Percentiles rank a stretch among this genome's conserved stretches.
These are phyloP conservation scores for Lanius collurio DNA, from an alignment of 2,113 vertebrate genomes.

Conservation along the genomic window DNA sequence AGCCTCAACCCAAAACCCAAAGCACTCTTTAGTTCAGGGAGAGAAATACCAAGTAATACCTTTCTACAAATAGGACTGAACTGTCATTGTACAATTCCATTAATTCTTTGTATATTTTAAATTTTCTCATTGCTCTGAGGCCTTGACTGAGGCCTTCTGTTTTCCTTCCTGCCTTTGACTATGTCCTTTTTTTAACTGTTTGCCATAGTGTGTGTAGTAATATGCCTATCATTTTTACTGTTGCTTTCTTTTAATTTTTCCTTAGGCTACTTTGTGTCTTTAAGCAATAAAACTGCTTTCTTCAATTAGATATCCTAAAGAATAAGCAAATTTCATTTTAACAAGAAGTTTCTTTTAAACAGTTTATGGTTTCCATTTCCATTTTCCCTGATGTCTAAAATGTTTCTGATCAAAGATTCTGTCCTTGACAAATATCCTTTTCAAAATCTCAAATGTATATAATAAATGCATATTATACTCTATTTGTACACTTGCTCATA, in stretches of 20 bases:
- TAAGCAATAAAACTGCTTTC: not conserved
- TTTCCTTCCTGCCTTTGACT: not conserved
- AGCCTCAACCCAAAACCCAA: not conserved
- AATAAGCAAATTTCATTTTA: not conserved
- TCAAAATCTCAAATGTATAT: not conserved
- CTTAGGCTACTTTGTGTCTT: not conserved
- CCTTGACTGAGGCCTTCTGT: not conserved
- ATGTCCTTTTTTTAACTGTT: not conserved
- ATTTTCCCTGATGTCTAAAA: not conserved
- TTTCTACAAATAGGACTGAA: not conserved
- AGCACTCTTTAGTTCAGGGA: not conserved
- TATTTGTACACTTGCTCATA: not conserved
- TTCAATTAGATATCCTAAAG: not conserved
- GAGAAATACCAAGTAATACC: not conserved
- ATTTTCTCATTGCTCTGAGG: not conserved
- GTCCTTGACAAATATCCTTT: not conserved
- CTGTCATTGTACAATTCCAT: not conserved
- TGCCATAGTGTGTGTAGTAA: not conserved
- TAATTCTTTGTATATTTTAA: not conserved
- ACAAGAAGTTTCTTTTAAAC: not conserved
- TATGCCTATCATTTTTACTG: not conserved
- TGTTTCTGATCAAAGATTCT: not conserved
- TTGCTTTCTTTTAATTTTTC: not conserved
- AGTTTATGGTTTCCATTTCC: not conserved
- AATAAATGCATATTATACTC: not conserved